Conservation (phyloP, 2,797 vertebrate genomes). For the Poliocrania exsul region DNA sequence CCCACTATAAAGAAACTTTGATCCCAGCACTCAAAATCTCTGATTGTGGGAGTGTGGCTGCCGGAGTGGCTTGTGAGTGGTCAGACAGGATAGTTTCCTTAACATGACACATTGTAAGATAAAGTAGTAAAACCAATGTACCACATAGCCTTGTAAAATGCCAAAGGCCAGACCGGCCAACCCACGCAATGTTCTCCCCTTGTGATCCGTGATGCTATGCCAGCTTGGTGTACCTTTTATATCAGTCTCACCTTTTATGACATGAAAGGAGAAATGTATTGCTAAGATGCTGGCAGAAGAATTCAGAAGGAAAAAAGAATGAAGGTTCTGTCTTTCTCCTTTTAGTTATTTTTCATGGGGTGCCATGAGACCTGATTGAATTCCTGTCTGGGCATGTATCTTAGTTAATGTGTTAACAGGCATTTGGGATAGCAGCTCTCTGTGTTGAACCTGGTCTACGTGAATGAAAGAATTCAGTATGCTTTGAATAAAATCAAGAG, state of each 20-base stretch:
- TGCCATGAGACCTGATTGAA: not conserved
- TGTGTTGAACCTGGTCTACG: not conserved
- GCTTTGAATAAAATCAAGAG: not conserved
- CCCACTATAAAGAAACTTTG: not conserved
- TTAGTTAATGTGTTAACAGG: not conserved
- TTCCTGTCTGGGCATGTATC: not conserved
- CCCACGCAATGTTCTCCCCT: not conserved
- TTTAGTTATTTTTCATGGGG: not conserved
- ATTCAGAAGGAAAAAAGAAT: not conserved
- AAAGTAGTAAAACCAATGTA: not conserved
- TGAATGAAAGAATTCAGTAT: not conserved
- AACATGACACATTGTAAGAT: not conserved
- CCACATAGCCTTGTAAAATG: not conserved
- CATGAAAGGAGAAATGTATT: not conserved
- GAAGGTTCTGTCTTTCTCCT: not conserved
- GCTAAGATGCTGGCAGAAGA: not conserved
- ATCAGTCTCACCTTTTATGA: not conserved
- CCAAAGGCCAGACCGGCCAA: not conserved
- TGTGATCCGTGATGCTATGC: not conserved
- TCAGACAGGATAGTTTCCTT: not conserved
- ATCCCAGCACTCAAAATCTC: not conserved
- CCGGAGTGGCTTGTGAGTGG: not conserved
- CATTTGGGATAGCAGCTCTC: not conserved
- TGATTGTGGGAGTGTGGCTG: not conserved
- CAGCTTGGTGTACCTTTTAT: not conserved